Percentiles rank a stretch among this genome's conserved stretches.
These are phyloP conservation scores for Uropsilus gracilis DNA, from an alignment of 2,113 vertebrate genomes.

Conservation along the genomic window DNA sequence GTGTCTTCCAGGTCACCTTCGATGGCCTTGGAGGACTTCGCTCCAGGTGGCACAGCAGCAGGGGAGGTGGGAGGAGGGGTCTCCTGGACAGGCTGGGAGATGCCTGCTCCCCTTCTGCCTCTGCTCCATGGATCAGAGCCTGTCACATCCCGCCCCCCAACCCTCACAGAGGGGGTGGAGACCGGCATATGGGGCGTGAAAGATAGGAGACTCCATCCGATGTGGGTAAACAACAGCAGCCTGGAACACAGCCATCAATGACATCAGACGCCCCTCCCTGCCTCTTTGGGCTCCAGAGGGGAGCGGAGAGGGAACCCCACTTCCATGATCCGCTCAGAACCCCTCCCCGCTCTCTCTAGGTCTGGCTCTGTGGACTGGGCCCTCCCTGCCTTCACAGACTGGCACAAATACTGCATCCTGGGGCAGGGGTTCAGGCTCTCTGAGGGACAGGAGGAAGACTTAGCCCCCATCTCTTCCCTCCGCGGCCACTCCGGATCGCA, in stretches of 20 bases:
- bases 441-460: not conserved
- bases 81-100: not conserved
- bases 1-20: not conserved
- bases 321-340: not conserved
- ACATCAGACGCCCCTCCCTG: too few relatives aligned
- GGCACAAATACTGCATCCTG: not conserved
- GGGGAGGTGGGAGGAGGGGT: not conserved
- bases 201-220: too few relatives aligned
- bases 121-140: not conserved
- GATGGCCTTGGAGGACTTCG: not conserved
- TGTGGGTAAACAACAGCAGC: not conserved
- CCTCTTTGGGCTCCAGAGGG: not conserved
- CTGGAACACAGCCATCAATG: too few relatives aligned
- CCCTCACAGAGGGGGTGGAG: not conserved
- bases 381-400: not conserved
- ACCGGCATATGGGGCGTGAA: not conserved
- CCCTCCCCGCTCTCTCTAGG: not conserved
- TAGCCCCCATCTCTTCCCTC: not conserved
- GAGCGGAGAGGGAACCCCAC: too few relatives aligned
- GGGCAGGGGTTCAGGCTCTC: not conserved
- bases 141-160: not conserved
- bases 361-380: too few relatives aligned
- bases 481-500: accelerated
- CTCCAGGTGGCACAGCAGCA: not conserved
- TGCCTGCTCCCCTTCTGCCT: not conserved